Percentiles rank a stretch among this genome's conserved stretches.
phyloP scores from a whole-genome alignment of 2,113 vertebrate species.

The Myiagra hebetior region DNA sequence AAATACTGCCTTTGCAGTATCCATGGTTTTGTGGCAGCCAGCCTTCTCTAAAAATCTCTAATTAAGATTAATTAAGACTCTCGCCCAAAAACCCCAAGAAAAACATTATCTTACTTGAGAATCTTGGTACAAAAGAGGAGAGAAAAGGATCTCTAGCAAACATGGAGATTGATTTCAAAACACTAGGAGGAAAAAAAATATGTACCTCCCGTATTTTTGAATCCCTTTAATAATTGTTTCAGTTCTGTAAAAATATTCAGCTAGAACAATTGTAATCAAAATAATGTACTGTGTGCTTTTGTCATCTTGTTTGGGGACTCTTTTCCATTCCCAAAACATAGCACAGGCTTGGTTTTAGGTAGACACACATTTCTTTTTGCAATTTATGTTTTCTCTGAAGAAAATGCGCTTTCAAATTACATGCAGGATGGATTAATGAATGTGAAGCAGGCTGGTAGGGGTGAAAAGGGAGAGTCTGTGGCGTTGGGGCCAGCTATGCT shows the following conservation, averaged over 20 bases:
- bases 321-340: not conserved
- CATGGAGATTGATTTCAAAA: not conserved
- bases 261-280: constrained; percentile 3
- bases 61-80: not conserved
- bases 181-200: not conserved
- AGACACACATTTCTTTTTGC: not conserved
- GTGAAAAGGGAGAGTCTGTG: not conserved
- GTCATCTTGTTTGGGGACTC: not conserved
- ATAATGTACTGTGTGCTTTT: not conserved
- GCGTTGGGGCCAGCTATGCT: rapidly evolving
- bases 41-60: not conserved
- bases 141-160: not conserved
- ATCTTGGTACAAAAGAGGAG: not conserved
- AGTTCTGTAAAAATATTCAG: not conserved
- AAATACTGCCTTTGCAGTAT: not conserved
- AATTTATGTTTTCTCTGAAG: not conserved
- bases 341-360: not conserved
- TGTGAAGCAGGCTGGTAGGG: not conserved
- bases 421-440: not conserved
- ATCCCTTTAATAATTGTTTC: not conserved
- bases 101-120: not conserved
- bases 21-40: not conserved
- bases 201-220: not conserved
- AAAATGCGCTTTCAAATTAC: not conserved
- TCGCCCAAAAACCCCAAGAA: not conserved